These are phyloP conservation scores for Aegotheles bennettii DNA, from an alignment of 2,113 vertebrate genomes.

Conservation along the genomic window DNA sequence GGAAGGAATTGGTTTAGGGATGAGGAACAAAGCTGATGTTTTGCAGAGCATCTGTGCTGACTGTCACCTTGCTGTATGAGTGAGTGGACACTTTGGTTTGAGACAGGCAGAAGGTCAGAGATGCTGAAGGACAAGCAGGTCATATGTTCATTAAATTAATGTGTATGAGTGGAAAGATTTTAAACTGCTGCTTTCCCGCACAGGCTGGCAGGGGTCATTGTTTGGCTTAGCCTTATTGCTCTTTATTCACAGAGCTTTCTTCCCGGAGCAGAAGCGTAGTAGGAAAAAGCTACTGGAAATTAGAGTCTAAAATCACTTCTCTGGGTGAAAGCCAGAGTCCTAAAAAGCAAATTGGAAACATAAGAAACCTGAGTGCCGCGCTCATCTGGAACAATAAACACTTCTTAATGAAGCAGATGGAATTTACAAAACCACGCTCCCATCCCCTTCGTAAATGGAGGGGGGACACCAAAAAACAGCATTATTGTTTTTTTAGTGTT, in stretches of 20 bases:
- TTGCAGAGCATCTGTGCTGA: not conserved
- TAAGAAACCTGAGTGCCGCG: constrained; percentile 27
- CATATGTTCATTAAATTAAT: not conserved
- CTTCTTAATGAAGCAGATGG: constrained; percentile 41
- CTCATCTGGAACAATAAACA: constrained; percentile 57
- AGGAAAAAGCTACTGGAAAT: constrained; percentile 54
- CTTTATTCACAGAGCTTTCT: not conserved
- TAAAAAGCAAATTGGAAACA: constrained; percentile 57
- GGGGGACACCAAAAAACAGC: not conserved
- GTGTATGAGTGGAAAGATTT: not conserved
- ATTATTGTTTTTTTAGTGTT: not conserved
- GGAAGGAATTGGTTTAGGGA: not conserved
- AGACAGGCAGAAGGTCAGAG: not conserved
- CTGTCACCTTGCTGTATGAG: rapidly evolving
- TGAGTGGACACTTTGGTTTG: not conserved
- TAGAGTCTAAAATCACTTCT: constrained; percentile 17
- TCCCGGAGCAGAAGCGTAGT: not conserved
- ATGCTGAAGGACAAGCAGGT: not conserved
- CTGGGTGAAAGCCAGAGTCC: constrained; percentile 34
- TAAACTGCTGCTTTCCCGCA: not conserved
- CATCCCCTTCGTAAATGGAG: not conserved
- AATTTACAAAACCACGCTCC: not conserved
- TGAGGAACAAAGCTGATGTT: not conserved
- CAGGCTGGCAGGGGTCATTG: not conserved
- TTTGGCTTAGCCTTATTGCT: not conserved